These are phyloP conservation scores for Cyrtodaria siliqua DNA, from an alignment of 2,888 invertebrate species.

Conservation along the genomic window DNA sequence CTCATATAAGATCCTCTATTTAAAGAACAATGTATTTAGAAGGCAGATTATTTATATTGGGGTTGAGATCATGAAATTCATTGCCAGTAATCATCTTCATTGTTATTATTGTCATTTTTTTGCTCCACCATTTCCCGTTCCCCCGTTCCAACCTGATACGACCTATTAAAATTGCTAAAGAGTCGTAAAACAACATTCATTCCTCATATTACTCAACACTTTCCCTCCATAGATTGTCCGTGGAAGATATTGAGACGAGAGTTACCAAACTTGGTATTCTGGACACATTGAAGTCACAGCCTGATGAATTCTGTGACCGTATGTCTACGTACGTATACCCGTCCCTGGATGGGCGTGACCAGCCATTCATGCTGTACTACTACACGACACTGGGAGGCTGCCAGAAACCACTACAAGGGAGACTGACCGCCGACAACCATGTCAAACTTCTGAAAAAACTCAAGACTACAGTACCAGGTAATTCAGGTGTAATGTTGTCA, in stretches of 20 bases:
- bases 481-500: too few species aligned
- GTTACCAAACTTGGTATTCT: conserved; percentile 78
- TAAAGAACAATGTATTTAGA: too few species aligned
- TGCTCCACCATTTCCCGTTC: too few species aligned
- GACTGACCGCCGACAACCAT: conserved; percentile 85
- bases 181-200: too few species aligned
- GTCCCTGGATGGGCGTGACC: conserved; percentile 84
- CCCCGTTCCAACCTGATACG: too few species aligned
- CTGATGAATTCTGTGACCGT: conserved; percentile 79
- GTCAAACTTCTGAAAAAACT: conserved; percentile 89
- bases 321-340: conserved; percentile 84
- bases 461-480: conserved; percentile 82
- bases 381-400: conserved; percentile 81
- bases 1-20: too few species aligned
- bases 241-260: conserved; percentile 78
- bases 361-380: conserved; percentile 82
- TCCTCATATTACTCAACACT: too few species aligned
- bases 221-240: conserved; percentile 79
- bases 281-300: conserved; percentile 74
- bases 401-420: conserved; percentile 57
- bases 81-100: too few species aligned
- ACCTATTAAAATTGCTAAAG: too few species aligned
- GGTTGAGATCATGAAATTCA: too few species aligned
- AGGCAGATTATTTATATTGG: too few species aligned
- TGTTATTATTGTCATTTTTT: too few species aligned